phyloP scores from a whole-genome alignment of 2,888 invertebrate species.

The Synanthedon myopaeformis region DNA sequence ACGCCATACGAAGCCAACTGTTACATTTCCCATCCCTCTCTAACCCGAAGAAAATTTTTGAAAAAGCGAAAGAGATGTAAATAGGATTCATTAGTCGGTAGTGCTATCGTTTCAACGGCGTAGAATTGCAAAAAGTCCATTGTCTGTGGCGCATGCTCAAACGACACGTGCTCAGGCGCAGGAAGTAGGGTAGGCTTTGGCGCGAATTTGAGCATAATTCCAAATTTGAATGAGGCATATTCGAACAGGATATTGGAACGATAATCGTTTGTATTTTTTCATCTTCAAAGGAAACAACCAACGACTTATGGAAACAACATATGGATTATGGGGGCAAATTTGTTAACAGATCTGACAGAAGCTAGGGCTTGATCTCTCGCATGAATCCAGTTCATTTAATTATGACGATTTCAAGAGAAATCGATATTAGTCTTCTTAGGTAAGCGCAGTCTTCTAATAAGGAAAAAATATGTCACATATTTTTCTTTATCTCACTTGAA shows the following conservation, averaged over 20 bases:
- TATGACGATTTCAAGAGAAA: too few species aligned
- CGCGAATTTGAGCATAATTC: constrained; percentile 56
- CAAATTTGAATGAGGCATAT: constrained; percentile 38
- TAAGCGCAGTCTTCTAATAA: too few species aligned
- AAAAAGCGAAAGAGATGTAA: constrained; percentile 26
- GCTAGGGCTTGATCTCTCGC: too few species aligned
- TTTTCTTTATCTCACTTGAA: too few species aligned
- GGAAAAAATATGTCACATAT: too few species aligned
- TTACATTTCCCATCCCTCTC: constrained; percentile 38
- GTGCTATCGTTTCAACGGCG: constrained; percentile 55
- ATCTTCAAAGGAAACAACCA: constrained; percentile 33
- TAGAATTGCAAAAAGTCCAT: constrained; percentile 57
- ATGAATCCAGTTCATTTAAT: too few species aligned
- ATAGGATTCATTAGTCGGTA: constrained; percentile 58
- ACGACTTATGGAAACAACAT: too few species aligned
- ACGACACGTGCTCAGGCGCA: constrained; percentile 43
- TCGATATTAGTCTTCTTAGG: too few species aligned
- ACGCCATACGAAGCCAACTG: constrained; percentile 64
- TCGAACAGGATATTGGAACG: constrained; percentile 62
- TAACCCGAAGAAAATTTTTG: constrained; percentile 7
- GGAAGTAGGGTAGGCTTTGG: constrained; percentile 61
- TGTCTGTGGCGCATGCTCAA: constrained; percentile 46
- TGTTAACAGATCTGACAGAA: neutral
- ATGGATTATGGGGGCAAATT: constrained; percentile 39
- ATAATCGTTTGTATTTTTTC: constrained; percentile 32